Evolutionary conservation across 2,888 invertebrate genomes (phyloP).

Genomic region (Bombylius major): DNA sequence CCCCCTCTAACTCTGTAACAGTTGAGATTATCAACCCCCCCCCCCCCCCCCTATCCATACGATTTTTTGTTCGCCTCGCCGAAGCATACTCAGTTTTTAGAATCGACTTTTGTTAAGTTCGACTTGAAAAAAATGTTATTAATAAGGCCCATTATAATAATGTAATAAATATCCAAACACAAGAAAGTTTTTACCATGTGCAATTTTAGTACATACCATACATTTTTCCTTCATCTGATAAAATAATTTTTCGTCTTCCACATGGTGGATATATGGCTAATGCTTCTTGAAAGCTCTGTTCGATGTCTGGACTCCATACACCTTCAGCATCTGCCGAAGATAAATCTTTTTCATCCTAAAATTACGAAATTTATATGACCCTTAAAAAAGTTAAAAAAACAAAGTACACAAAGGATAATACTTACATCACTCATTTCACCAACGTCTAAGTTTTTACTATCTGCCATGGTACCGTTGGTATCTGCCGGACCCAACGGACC

Average conservation of each 20-base stretch:
- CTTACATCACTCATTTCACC: constrained; percentile 82
- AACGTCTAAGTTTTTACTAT: constrained; percentile 83
- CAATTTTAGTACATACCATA: constrained; percentile 74
- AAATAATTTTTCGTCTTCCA: constrained; percentile 97
- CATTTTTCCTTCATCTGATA: constrained; percentile 99
- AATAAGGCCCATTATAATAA: too few species aligned
- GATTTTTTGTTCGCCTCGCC: too few species aligned
- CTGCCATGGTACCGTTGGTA: constrained; percentile 84
- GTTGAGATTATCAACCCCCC: too few species aligned
- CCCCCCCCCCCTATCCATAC: too few species aligned
- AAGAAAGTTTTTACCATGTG: too few species aligned
- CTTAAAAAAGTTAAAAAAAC: not conserved
- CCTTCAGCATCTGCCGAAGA: constrained; percentile 98
- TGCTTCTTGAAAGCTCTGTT: constrained; percentile 99
- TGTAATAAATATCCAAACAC: not conserved
- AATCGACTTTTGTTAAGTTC: too few species aligned
- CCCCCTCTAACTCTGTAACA: too few species aligned
- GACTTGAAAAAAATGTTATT: too few species aligned
- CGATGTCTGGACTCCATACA: constrained; percentile 99
- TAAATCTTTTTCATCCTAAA: constrained; percentile 72
- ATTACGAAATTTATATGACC: not conserved
- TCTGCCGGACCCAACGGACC: constrained; percentile 55
- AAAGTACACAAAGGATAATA: constrained; percentile 20
- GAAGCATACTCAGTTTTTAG: too few species aligned
- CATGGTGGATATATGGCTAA: constrained; percentile 99